Evolutionary conservation across 1,140 invertebrate genomes (phyloP).

Genomic region (Drosophila kanapiae): DNA sequence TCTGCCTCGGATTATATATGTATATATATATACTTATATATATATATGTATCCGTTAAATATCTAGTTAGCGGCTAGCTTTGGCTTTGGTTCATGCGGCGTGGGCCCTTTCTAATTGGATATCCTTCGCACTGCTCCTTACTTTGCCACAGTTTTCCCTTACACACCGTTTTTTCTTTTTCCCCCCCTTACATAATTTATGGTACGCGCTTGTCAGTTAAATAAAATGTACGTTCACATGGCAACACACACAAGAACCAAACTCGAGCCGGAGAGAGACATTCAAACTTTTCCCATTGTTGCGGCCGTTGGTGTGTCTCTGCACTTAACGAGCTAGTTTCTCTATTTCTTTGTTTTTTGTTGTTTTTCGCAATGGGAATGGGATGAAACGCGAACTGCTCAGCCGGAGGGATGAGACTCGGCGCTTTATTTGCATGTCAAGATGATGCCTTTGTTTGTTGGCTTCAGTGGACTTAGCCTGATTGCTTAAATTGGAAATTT

Average conservation of each 20-base stretch:
- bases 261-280: constrained; percentile 5
- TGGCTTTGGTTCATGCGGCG: not conserved
- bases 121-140: not conserved
- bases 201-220: constrained; percentile 17
- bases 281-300: constrained; percentile 21
- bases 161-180: constrained; percentile 1
- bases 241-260: constrained; percentile 4
- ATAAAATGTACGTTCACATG: constrained; percentile 15
- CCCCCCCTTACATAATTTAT: constrained; percentile 17
- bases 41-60: constrained; percentile 8
- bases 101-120: constrained; percentile 8
- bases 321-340: constrained; percentile 22
- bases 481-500: not conserved
- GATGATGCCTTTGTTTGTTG: constrained; percentile 12
- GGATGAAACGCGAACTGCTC: constrained; percentile 1
- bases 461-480: constrained; percentile 3
- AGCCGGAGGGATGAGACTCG: constrained; percentile 9
- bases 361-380: not conserved
- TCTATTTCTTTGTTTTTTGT: not conserved
- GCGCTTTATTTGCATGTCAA: constrained; percentile 11
- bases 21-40: not conserved
- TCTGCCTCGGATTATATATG: not conserved
- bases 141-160: not conserved
- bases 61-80: constrained; percentile 11
- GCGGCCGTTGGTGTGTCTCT: constrained; percentile 13